Percentiles rank a stretch among this genome's conserved stretches.
Conservation (phyloP, 2,113 vertebrate species). For the Acrocephalus arundinaceus region DNA sequence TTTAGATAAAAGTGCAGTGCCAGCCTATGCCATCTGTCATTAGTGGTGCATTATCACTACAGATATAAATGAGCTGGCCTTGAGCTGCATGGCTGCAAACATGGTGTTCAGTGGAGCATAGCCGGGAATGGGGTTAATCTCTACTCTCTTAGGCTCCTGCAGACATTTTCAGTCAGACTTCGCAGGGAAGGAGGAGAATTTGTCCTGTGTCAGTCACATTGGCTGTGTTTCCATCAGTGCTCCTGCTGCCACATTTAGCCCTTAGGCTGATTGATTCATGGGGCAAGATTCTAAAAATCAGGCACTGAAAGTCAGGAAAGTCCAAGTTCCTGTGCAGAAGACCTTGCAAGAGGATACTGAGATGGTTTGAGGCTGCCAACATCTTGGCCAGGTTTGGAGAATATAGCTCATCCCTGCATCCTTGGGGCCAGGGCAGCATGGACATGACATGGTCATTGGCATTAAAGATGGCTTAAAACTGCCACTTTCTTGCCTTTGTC, state of each 20-base stretch:
- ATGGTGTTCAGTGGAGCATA: fast-evolving
- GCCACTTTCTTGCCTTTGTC: neutral
- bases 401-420: neutral
- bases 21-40: neutral
- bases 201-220: fast-evolving
- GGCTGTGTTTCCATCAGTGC: neutral
- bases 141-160: neutral
- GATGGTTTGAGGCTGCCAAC: neutral
- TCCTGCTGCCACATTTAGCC: neutral
- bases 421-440: neutral
- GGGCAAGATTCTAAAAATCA: neutral
- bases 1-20: neutral
- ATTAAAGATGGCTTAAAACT: neutral
- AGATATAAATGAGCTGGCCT: neutral
- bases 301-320: neutral
- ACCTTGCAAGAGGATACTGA: neutral
- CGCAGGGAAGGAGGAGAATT: neutral
- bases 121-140: neutral
- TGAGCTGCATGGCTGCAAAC: neutral
- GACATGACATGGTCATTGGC: neutral
- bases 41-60: neutral
- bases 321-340: neutral
- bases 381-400: neutral
- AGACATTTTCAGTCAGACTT: neutral
- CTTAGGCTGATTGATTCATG: fast-evolving